Evolutionary conservation across 2,888 invertebrate species (phyloP), one percentile per base, ranked within the genome.

Genomic region (Epinotia bilunana): DNA sequence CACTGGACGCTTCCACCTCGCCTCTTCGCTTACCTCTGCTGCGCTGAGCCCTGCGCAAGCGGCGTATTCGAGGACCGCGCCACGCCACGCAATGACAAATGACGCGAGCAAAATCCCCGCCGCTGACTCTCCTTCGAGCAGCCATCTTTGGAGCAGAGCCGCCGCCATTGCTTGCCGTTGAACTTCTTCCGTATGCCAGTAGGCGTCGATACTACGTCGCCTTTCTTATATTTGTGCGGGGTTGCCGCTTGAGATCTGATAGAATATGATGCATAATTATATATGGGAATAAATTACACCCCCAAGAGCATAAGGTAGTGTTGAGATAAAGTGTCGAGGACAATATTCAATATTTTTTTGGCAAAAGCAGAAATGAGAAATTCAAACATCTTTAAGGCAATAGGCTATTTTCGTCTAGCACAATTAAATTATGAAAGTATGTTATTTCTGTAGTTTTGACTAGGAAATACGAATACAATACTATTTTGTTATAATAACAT

Each of bases 81-180:
- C 63, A 93, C 94, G 60, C 98, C 98, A 86, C 98, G 97, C 84
- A 99, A 95, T 82, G 98, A 99, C 82, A 99, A 95, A 93, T 99
- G 99, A 70, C 99, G 94, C 28, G 99, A 99, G 90, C 99, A 99
- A 93, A 90, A 99, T 57, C 99, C 99, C 81, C 99, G 95, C 57
- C 99, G 95, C 93, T 99, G 99, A 85, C 99, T 99, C 95, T 99
- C 99, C 94, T 93, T 93, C 55, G 97, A 97, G 92, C 99, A 99
- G 73, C 98, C 98, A 84, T 98, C 98, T 90, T 98, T 98, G 76
- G 99, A 99, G 94, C 99, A 99, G 79, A 99, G 95, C 83, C 99
- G 95, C 78, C 99, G 95, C 99, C 99, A 99, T 90, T 99, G 99
- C 93, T 99, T 99, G 55, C 99, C 99, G 94, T 99, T 99, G 92